Evolutionary conservation across 1,140 invertebrate species (phyloP), one percentile per base, ranked within the genome.

Genomic region (Papilio machaon): DNA sequence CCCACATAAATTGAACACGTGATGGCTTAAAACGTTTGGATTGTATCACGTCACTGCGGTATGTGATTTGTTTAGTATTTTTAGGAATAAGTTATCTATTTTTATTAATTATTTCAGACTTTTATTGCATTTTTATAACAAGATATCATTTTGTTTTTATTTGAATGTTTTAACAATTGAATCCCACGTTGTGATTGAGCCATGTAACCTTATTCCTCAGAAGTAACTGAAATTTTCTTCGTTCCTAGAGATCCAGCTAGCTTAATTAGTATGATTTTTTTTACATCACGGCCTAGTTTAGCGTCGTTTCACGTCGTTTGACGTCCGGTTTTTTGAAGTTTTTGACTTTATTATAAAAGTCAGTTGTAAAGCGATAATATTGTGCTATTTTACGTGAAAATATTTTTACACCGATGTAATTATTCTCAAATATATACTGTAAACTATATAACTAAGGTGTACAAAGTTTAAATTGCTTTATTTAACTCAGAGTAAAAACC

Each of bases 1-100:
- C 64, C 64, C 30, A 70, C 30, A 15, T 70, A 70, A 70, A 70
- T 70, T 70, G 64, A 38, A 70, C 11, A 70, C 64, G 64, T 64
- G 60, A 64, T 70, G 64, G 13, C 13, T 70, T 70, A 38, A 70
- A 70, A 35, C 64, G 64, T 35, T 70, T 15, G 64, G 4, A 30
- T 30, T 30, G 60, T 35, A 35, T 17, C 64, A 35, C 30, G 13
- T 35, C 7, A 70, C 13, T 38, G 35, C 30, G 64, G 13, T 15
- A 11, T 64, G 13, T 17, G 13, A 15, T 35, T 35, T 64, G 19
- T 30, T 13, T 30, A 11, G n/a, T 30, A 35, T 38, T 70, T 38
- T 30, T 70, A 58, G 30, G 13, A 11, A 67, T 7, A 35, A 67
- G 35, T 19, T 19, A 60, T 2, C 23, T 60, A n/a, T 60, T 9